A percentile compares a stretch with the other conserved stretches of the same genome.
These are phyloP conservation scores for Hylaeus volcanicus DNA, from an alignment of 1,140 invertebrate genomes.

Conservation along the genomic window DNA sequence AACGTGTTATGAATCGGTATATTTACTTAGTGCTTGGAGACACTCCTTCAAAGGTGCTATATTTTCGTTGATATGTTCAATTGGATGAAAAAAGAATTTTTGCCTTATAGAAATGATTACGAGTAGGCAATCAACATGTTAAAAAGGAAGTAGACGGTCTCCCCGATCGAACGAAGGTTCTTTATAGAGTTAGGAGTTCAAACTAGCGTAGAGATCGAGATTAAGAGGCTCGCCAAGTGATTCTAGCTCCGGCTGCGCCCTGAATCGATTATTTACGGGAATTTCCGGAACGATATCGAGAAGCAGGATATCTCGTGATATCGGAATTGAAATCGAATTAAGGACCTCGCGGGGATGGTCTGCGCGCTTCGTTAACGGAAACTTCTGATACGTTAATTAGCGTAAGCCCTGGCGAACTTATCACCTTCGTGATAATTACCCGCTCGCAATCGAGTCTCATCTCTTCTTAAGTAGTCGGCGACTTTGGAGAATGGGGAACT, in stretches of 20 bases:
- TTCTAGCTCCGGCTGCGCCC: not conserved
- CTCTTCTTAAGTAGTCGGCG: not conserved
- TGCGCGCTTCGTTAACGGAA: slow-evolving; percentile 16
- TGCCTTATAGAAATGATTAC: no score
- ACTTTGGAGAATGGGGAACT: no score
- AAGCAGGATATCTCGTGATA: slow-evolving; percentile 9
- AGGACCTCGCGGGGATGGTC: slow-evolving; percentile 2
- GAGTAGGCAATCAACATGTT: no score
- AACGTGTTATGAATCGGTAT: no score
- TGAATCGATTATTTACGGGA: slow-evolving; percentile 21
- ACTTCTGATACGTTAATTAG: slow-evolving; percentile 8
- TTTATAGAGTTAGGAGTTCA: slow-evolving; percentile 10
- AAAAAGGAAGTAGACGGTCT: no score
- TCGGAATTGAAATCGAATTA: slow-evolving; percentile 24
- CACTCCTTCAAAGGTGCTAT: no score
- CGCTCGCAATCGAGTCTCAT: not conserved
- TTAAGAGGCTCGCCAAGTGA: slow-evolving; percentile 14
- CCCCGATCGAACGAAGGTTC: not conserved
- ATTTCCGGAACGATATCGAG: not conserved
- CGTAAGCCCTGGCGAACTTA: not conserved
- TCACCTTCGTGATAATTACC: not conserved
- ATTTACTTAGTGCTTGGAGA: no score
- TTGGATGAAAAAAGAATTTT: no score
- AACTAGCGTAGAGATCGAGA: not conserved
- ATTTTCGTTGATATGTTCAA: no score